Percentiles rank a stretch among this genome's conserved stretches.
Conservation (phyloP, 2,888 invertebrate genomes). For the Coelogynopora nodosa region DNA sequence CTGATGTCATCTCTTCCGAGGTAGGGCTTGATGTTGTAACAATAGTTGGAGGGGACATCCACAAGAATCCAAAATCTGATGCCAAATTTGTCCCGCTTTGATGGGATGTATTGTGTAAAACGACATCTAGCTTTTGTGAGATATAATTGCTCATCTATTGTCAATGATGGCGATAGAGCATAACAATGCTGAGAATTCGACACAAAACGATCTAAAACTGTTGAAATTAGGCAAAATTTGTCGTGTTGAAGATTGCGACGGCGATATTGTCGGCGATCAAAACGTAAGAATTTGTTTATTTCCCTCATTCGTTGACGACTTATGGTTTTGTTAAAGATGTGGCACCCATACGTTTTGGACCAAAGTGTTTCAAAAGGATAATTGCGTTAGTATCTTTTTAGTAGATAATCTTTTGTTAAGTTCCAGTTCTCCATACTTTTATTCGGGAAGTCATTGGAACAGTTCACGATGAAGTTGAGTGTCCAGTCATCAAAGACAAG, state of each 20-base stretch:
- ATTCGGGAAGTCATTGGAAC: not conserved
- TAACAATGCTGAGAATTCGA: conserved; percentile 11
- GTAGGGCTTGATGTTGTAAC: conserved; percentile 20
- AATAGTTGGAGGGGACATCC: not conserved
- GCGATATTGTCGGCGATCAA: not conserved
- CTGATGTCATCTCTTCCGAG: conserved; percentile 1
- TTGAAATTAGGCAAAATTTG: conserved; percentile 29
- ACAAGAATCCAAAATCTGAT: conserved; percentile 12
- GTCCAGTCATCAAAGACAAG: conserved; percentile 14
- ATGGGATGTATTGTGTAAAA: conserved; percentile 17
- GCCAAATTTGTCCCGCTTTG: conserved; percentile 9
- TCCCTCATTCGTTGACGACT: conserved; percentile 11
- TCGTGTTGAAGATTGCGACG: not conserved
- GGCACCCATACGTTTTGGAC: conserved; percentile 20
- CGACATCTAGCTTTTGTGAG: not conserved
- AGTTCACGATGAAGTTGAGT: conserved; percentile 4
- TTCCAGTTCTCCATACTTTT: not conserved
- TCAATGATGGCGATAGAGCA: conserved; percentile 14
- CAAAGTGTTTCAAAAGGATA: conserved; percentile 19
- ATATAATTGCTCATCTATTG: conserved; percentile 11
- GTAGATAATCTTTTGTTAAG: not conserved
- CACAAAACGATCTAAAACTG: conserved; percentile 31
- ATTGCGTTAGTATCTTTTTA: not conserved
- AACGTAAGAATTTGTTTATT: conserved; percentile 7
- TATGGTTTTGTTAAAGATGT: not conserved